A percentile compares a stretch with the other conserved stretches of the same genome.
Evolutionary conservation across 2,888 invertebrate species (phyloP).

Genomic region (Crocallis elinguaria): DNA sequence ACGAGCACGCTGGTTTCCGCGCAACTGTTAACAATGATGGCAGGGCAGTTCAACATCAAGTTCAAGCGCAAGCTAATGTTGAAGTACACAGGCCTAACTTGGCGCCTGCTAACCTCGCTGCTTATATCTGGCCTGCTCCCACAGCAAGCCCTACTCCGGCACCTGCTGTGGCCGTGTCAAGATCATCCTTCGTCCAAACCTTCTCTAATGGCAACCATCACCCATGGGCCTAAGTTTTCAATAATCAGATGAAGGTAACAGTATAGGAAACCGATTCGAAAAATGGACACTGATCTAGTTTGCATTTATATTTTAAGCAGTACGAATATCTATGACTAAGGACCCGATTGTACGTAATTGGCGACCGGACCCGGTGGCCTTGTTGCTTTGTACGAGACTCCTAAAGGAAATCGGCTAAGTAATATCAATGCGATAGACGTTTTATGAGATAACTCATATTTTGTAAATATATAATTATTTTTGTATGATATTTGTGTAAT

Average conservation of each 20-base stretch:
- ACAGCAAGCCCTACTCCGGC: conserved; percentile 45
- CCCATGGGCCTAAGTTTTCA: conserved; percentile 55
- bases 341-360: conserved; percentile 57
- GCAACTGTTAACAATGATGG: conserved; percentile 79
- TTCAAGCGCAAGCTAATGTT: conserved; percentile 13
- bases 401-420: conserved; percentile 56
- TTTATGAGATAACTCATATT: conserved; percentile 44
- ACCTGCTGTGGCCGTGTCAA: conserved; percentile 61
- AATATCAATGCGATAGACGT: conserved; percentile 42
- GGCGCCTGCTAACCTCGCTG: conserved; percentile 31
- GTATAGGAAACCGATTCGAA: conserved; percentile 29
- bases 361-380: conserved; percentile 57
- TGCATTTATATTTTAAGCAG: conserved; percentile 59
- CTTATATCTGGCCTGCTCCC: conserved; percentile 41
- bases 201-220: conserved; percentile 49
- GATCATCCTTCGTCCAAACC: conserved; percentile 63
- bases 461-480: conserved; percentile 37
- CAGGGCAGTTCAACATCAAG: conserved; percentile 22
- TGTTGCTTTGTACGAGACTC: conserved; percentile 47
- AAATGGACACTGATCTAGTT: conserved; percentile 49
- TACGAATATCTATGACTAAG: conserved; percentile 48
- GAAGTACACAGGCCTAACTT: conserved; percentile 14
- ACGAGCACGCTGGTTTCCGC: conserved; percentile 80
- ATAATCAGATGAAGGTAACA: conserved; percentile 6
- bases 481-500: conserved; percentile 38